A percentile compares a stretch with the other conserved stretches of the same genome.
phyloP scores from a whole-genome alignment of 2,113 vertebrate genomes.

The Rousettus leschenaultii region DNA sequence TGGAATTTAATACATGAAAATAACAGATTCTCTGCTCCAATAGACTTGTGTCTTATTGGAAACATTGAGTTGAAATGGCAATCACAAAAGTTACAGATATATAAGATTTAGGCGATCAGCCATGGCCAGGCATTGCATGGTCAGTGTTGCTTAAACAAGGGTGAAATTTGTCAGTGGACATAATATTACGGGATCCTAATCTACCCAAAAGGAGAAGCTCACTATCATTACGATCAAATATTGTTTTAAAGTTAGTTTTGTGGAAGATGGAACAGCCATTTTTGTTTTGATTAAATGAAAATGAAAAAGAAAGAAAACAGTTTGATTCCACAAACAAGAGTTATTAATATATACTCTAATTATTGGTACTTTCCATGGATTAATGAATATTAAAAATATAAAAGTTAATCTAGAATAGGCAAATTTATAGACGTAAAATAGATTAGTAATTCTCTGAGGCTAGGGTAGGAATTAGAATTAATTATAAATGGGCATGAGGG shows the following conservation, averaged over 20 bases:
- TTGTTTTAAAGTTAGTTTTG: conserved; percentile 22
- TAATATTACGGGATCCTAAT: conserved; percentile 14
- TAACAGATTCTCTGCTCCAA: not conserved
- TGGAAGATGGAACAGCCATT: not conserved
- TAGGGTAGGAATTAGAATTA: not conserved
- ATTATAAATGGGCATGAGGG: not conserved
- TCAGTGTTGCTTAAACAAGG: not conserved
- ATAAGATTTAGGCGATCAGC: not conserved
- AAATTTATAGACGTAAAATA: not conserved
- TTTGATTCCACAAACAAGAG: not conserved
- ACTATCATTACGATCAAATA: not conserved
- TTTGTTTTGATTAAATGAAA: conserved; percentile 2
- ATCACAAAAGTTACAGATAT: not conserved
- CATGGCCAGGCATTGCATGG: not conserved
- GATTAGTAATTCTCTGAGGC: not conserved
- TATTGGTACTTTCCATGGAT: not conserved
- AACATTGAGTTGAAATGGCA: not conserved
- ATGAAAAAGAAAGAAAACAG: not conserved
- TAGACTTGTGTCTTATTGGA: not conserved
- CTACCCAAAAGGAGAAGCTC: not conserved
- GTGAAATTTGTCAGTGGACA: not conserved
- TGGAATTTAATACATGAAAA: conserved; percentile 25
- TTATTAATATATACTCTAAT: not conserved
- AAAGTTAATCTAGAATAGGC: not conserved
- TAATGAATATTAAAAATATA: not conserved